Evolutionary conservation across 1,140 invertebrate species (phyloP).

Genomic region (Drosophila neocordata): DNA sequence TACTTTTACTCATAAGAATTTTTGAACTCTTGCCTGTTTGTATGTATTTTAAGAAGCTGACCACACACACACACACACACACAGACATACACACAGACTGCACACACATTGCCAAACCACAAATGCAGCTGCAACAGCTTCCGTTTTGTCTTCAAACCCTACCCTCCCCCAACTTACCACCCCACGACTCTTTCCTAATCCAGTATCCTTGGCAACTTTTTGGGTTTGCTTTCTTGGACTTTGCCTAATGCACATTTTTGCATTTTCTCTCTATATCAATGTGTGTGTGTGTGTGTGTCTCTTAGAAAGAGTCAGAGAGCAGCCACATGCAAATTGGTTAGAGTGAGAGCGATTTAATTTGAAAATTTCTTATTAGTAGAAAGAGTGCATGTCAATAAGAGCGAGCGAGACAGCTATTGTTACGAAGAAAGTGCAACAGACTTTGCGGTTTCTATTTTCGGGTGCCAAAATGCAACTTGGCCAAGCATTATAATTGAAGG

Average conservation of each 20-base stretch:
- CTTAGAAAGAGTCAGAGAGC: constrained; percentile 54
- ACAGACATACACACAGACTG: constrained; percentile 18
- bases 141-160: constrained; percentile 20
- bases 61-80: constrained; percentile 40
- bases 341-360: constrained; percentile 65
- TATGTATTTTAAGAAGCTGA: constrained; percentile 73
- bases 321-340: constrained; percentile 40
- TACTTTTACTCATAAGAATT: constrained; percentile 73
- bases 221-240: constrained; percentile 71
- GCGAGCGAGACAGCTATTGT: constrained; percentile 55
- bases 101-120: constrained; percentile 13
- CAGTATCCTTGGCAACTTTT: constrained; percentile 43
- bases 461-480: constrained; percentile 31
- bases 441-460: constrained; percentile 38
- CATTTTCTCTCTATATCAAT: constrained; percentile 49
- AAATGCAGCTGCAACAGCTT: constrained; percentile 54
- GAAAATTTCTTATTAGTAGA: constrained; percentile 74
- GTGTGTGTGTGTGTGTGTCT: neutral
- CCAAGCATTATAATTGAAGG: constrained; percentile 37
- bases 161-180: neutral
- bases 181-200: neutral
- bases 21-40: constrained; percentile 47
- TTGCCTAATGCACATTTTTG: constrained; percentile 80
- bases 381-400: constrained; percentile 23
- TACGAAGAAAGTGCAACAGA: constrained; percentile 72